Evolutionary conservation across 2,113 vertebrate species (phyloP), one percentile per base, ranked within the genome.

Genomic region (Campylomormyrus numenius): DNA sequence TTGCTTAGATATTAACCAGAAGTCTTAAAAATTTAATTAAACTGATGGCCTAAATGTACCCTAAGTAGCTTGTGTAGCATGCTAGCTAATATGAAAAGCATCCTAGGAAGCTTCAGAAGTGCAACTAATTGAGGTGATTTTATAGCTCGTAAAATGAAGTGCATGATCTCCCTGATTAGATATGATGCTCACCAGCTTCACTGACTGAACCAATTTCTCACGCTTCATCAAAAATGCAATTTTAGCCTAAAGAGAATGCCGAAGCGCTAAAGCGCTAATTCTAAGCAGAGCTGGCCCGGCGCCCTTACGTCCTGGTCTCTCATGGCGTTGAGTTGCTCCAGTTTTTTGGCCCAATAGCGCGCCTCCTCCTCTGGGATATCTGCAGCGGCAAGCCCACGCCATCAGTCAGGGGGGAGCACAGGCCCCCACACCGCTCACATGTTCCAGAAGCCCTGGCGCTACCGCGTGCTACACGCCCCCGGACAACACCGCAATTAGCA

Each of bases 281-380:
- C 56, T 58, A 27, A 62, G 88, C 88, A 80, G 19, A 46, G 50
- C 17, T 45, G 39, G 15, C 5, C 39, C 45, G 89, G 56, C 15
- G 39, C 31, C 91, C 97, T 97, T 93, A 99, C 98, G 93, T 99
- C 98, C 95, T 99, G 98, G 95, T 99, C 98, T 91, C 97, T 92
- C 98, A 99, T 97, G 42, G 98, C 97, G 0, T 99, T 99, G 17
- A 99, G 96, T 93, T 99, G 98, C 93, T 99, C 98, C 92, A 99
- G 95, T 93, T 99, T 99, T 93, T 99, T 99, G 80, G 98, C 98
- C 98, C 98, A 99, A 91, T 99, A 99, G 87, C 97, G 96, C 2
- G 98, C 98, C 92, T 99, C 98, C 87, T 99, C 98, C 90, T 99
- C 98, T 0, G 98, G 98, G 91, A 99, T 99, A 93, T 99, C 98